Conservation (phyloP, 2,888 invertebrate genomes). For the Pyrochroa serraticornis region DNA sequence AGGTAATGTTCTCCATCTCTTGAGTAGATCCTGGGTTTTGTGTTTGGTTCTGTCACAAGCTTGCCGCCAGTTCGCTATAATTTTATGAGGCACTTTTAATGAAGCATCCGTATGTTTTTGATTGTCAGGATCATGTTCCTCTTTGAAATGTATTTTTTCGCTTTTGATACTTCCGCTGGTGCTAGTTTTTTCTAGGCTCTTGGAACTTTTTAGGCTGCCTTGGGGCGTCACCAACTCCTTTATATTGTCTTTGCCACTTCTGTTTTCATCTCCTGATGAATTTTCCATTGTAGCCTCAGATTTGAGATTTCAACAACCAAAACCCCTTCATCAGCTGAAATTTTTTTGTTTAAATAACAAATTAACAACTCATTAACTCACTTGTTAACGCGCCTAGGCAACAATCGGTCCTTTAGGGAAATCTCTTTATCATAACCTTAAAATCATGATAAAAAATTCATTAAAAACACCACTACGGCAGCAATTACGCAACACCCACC, state of each 20-base stretch:
- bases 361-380: too few species aligned
- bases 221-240: conserved; percentile 51
- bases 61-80: conserved; percentile 76
- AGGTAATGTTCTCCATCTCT: conserved; percentile 72
- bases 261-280: conserved; percentile 45
- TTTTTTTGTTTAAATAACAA: too few species aligned
- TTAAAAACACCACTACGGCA: conserved; percentile 2
- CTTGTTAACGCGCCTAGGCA: too few species aligned
- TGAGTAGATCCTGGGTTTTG: conserved; percentile 74
- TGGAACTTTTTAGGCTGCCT: conserved; percentile 53
- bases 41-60: conserved; percentile 79
- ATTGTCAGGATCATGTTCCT: conserved; percentile 46
- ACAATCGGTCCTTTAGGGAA: background rate
- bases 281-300: conserved; percentile 45
- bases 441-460: conserved; percentile 17
- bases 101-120: conserved; percentile 54
- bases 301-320: too few species aligned
- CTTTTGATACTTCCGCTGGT: conserved; percentile 52
- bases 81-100: conserved; percentile 71
- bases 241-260: conserved; percentile 48
- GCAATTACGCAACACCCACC: too few species aligned
- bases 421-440: conserved; percentile 14
- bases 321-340: too few species aligned
- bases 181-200: conserved; percentile 52
- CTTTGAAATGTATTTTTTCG: conserved; percentile 56